A percentile compares a stretch with the other conserved stretches of the same genome.
Conservation (phyloP, 2,888 invertebrate species). For the Apocheima hispidaria region DNA sequence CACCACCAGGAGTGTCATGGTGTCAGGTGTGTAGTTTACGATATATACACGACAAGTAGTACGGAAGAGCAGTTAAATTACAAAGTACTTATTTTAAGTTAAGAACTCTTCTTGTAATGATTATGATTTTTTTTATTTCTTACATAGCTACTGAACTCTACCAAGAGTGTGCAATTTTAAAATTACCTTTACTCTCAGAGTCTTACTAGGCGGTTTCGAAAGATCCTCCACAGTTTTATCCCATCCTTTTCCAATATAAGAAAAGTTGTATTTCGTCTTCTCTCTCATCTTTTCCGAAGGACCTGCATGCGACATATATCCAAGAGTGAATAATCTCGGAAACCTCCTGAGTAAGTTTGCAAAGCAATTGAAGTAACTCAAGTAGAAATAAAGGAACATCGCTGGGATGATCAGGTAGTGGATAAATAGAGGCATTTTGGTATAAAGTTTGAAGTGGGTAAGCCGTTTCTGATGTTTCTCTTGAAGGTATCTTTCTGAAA, state of each 20-base stretch:
- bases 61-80: too few relatives aligned
- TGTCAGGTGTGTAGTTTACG: too few relatives aligned
- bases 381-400: slow-evolving; percentile 58
- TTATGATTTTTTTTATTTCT: too few relatives aligned
- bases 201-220: slow-evolving; percentile 43
- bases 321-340: slow-evolving; percentile 60
- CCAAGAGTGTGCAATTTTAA: not conserved
- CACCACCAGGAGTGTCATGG: too few relatives aligned
- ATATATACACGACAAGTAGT: too few relatives aligned
- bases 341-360: slow-evolving; percentile 57
- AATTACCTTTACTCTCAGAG: slow-evolving; percentile 56
- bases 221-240: slow-evolving; percentile 46
- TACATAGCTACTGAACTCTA: not conserved
- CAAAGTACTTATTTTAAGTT: too few relatives aligned
- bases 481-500: slow-evolving; percentile 60
- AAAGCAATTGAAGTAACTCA: slow-evolving; percentile 60
- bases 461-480: slow-evolving; percentile 54
- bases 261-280: slow-evolving; percentile 55
- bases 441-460: slow-evolving; percentile 56
- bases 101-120: too few relatives aligned
- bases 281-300: slow-evolving; percentile 58
- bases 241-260: slow-evolving; percentile 61
- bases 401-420: slow-evolving; percentile 58
- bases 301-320: slow-evolving; percentile 62
- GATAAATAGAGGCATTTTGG: slow-evolving; percentile 56